These are phyloP conservation scores for Junco hyemalis DNA, from an alignment of 2,113 vertebrate genomes.

Conservation along the genomic window DNA sequence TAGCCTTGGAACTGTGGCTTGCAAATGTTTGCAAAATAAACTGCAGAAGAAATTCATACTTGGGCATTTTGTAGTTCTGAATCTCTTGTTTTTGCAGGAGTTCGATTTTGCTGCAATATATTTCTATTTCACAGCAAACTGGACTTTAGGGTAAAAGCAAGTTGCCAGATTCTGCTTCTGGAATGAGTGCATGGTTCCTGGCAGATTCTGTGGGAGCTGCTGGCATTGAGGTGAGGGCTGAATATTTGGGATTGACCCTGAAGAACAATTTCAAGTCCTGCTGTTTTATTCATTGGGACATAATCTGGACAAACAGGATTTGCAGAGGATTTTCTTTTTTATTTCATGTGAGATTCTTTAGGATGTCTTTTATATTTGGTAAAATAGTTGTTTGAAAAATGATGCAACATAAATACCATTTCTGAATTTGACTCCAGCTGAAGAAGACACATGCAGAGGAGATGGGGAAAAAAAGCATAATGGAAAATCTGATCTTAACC, in stretches of 20 bases:
- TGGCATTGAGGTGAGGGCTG: background rate
- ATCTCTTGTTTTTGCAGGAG: background rate
- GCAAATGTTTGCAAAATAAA: background rate
- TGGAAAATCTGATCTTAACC: background rate
- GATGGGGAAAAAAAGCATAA: background rate
- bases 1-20: background rate
- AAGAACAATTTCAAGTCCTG: background rate
- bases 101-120: background rate
- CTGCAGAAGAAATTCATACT: background rate
- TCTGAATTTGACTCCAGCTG: background rate
- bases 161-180: background rate
- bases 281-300: background rate
- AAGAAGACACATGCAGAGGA: background rate
- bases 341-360: background rate
- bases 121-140: background rate
- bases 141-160: background rate
- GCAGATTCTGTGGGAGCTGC: background rate
- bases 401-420: background rate
- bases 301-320: background rate
- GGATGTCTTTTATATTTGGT: background rate
- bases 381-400: background rate
- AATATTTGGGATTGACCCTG: background rate
- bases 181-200: background rate
- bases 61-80: background rate
- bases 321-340: background rate